Evolutionary conservation across 2,113 vertebrate genomes (phyloP).

Genomic region (Orthonyx spaldingii): DNA sequence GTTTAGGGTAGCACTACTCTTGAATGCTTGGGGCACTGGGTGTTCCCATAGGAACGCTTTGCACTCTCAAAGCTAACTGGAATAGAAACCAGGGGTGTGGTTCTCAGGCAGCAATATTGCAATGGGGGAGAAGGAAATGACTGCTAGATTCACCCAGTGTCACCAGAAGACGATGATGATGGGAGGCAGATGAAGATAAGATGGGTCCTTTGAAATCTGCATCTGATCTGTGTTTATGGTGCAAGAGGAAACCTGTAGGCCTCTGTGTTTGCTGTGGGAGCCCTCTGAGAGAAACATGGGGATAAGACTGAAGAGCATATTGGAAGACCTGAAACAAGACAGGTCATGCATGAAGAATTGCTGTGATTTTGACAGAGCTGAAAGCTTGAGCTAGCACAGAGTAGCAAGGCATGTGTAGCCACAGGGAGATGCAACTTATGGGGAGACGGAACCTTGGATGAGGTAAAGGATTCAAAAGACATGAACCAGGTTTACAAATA

Average conservation of each 20-base stretch:
- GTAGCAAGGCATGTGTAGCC: background rate
- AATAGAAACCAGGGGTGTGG: background rate
- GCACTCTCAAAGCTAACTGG: background rate
- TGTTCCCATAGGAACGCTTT: background rate
- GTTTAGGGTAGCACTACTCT: background rate
- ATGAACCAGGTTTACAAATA: background rate
- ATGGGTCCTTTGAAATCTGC: background rate
- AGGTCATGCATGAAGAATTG: background rate
- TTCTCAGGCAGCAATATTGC: background rate
- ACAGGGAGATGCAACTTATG: background rate
- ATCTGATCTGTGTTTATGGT: background rate
- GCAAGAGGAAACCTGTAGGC: background rate
- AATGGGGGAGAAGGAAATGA: background rate
- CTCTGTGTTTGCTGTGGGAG: background rate
- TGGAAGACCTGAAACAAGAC: background rate
- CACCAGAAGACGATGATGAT: background rate
- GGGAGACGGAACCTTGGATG: background rate
- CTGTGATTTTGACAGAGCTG: background rate
- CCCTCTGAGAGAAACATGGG: background rate
- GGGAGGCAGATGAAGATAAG: background rate
- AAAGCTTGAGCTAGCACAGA: background rate
- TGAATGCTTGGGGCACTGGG: background rate
- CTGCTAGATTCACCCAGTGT: background rate
- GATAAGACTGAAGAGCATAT: background rate
- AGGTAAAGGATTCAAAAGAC: background rate